Evolutionary conservation across 1,140 invertebrate genomes (phyloP), one percentile per base, ranked within the genome.

Genomic region (Drosophila virilis): DNA sequence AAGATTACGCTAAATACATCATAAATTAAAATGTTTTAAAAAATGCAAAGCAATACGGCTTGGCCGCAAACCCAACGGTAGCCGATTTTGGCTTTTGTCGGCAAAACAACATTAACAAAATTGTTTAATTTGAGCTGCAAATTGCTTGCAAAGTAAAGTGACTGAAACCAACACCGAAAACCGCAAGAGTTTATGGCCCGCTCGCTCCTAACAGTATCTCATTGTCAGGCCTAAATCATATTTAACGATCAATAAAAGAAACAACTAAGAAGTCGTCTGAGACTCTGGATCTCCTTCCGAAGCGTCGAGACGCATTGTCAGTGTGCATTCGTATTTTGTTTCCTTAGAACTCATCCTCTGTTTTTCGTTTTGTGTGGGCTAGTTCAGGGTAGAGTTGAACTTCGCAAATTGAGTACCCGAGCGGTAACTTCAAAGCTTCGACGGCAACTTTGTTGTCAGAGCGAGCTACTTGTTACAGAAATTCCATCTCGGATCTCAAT

Each of bases 201-300:
- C 67, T 72, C 48, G 51, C 66, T 70, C 61, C 58, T 83, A 88
- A 86, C 83, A 86, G 88, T 89, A 80, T 86, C 73, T 88, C 85
- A 88, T 88, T 89, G 83, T 88, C 80, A 88, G 77, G 79, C 60
- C 75, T 88, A 88, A 88, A 88, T 88, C 84, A 88, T 88, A 77
- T 88, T 88, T 88, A 88, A 88, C 84, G 84, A 89, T 89, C 84
- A 80, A 88, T 88, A 88, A 88, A 88, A 46, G 74, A 67, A 82
- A 46, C 60, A 42, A 64, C 40, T 45, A 28, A 65, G 28, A 45
- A 45, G 57, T 43, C 13, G 42, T 32, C 57, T 32, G 48, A 32
- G 33, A 10, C 51, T 10, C 13, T 17, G 51, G 51, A 54, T 54
- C 51, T 35, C n/a, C 50, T 35, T 33, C 32, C 12, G n/a, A n/a